phyloP scores from a whole-genome alignment of 2,113 vertebrate genomes.

The Zeus faber region DNA sequence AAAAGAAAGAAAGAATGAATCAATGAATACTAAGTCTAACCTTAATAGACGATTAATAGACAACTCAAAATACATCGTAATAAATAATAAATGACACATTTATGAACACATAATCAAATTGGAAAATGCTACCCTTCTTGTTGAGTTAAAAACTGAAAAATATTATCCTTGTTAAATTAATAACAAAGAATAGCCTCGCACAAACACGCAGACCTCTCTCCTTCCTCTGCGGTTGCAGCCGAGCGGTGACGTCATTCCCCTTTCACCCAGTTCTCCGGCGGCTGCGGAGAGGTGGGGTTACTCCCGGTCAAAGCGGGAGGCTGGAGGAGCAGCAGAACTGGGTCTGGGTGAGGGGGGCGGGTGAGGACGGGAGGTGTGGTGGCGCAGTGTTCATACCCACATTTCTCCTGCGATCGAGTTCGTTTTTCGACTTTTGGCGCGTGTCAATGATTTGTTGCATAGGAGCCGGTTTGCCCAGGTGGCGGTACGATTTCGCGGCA shows the following conservation, averaged over 20 bases:
- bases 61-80: not conserved
- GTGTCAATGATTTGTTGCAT: not conserved
- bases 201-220: constrained; percentile 6
- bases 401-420: not conserved
- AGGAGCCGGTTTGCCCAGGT: not conserved
- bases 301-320: constrained; percentile 63
- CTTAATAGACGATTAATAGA: too few species aligned
- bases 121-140: too few species aligned
- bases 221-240: constrained; percentile 25
- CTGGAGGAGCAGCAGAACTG: not conserved
- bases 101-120: too few species aligned
- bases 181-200: constrained; percentile 29
- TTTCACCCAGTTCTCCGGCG: constrained; percentile 75
- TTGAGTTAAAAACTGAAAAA: too few species aligned
- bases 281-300: constrained; percentile 75
- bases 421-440: not conserved
- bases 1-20: not conserved
- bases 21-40: not conserved
- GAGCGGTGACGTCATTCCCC: constrained; percentile 72
- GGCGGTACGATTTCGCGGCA: not conserved
- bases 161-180: not conserved
- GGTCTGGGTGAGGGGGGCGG: not conserved
- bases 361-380: constrained; percentile 10
- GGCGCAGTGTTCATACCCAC: constrained; percentile 12
- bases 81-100: not conserved